Evolutionary conservation across 1,140 invertebrate species (phyloP).

Genomic region (Drosophila simulans): DNA sequence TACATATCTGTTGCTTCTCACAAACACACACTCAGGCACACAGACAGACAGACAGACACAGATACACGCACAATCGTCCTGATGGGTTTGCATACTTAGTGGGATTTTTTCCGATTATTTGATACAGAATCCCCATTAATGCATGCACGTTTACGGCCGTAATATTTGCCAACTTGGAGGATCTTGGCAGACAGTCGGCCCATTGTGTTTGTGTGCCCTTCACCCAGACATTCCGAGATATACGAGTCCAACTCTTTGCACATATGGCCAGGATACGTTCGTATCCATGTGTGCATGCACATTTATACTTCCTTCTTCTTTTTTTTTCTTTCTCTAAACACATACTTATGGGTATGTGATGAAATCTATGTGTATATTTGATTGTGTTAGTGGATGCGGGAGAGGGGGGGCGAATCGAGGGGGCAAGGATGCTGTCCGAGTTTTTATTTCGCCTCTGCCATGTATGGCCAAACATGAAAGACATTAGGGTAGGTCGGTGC

Average conservation of each 20-base stretch:
- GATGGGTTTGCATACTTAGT: slow-evolving; percentile 46
- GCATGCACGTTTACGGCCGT: slow-evolving; percentile 55
- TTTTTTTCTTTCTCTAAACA: slow-evolving; percentile 21
- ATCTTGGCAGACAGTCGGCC: slow-evolving; percentile 47
- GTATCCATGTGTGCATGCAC: slow-evolving; percentile 20
- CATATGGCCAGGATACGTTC: slow-evolving; percentile 3
- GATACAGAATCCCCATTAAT: slow-evolving; percentile 68
- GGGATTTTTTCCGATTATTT: slow-evolving; percentile 56
- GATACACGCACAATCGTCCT: slow-evolving; percentile 12
- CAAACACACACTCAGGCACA: not conserved
- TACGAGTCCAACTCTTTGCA: slow-evolving; percentile 29
- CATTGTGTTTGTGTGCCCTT: slow-evolving; percentile 53
- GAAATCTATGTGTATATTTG: slow-evolving; percentile 38
- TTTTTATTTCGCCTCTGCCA: slow-evolving; percentile 74
- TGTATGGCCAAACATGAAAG: slow-evolving; percentile 67
- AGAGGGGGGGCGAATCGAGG: not conserved
- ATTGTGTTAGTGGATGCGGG: slow-evolving; percentile 11
- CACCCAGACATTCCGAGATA: slow-evolving; percentile 46
- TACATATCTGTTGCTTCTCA: slow-evolving; percentile 56
- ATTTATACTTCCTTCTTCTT: slow-evolving; percentile 30
- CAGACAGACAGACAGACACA: slow-evolving; percentile 9
- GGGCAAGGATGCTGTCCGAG: slow-evolving; percentile 55
- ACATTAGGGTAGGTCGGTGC: slow-evolving; percentile 77
- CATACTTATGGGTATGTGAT: slow-evolving; percentile 39
- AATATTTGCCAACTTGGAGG: slow-evolving; percentile 63